Evolutionary conservation across 2,797 vertebrate species (phyloP).

Genomic region (Tadarida brasiliensis): DNA sequence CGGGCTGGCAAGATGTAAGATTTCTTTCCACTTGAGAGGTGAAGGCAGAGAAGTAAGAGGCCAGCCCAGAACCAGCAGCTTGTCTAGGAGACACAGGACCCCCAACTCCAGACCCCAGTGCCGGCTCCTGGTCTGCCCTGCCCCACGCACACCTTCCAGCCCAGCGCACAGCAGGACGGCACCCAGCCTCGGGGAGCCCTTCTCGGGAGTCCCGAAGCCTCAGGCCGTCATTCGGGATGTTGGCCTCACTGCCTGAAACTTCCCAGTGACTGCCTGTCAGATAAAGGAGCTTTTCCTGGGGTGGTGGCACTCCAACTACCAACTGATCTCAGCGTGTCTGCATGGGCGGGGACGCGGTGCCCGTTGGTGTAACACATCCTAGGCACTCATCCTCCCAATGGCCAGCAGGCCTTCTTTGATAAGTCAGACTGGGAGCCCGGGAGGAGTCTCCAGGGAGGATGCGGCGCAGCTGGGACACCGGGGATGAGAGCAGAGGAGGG

Average conservation of each 20-base stretch:
- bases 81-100: not conserved
- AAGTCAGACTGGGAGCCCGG: not conserved
- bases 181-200: not conserved
- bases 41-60: not conserved
- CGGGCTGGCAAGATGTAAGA: not conserved
- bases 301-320: not conserved
- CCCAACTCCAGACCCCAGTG: not conserved
- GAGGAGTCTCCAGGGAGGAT: not conserved
- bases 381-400: not conserved
- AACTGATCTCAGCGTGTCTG: constrained; percentile 20
- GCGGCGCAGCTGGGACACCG: fast-evolving
- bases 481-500: not conserved
- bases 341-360: not conserved
- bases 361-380: not conserved
- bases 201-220: not conserved
- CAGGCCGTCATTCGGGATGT: not conserved
- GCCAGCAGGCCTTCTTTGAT: not conserved
- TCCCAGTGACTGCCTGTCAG: constrained; percentile 13
- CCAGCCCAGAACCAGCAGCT: no score
- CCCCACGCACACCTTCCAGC: not conserved
- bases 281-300: constrained; percentile 51
- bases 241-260: not conserved
- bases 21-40: not conserved
- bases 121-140: not conserved
- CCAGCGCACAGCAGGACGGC: not conserved